These are phyloP conservation scores for Philereme vetulata DNA, from an alignment of 2,888 invertebrate species.

Conservation along the genomic window DNA sequence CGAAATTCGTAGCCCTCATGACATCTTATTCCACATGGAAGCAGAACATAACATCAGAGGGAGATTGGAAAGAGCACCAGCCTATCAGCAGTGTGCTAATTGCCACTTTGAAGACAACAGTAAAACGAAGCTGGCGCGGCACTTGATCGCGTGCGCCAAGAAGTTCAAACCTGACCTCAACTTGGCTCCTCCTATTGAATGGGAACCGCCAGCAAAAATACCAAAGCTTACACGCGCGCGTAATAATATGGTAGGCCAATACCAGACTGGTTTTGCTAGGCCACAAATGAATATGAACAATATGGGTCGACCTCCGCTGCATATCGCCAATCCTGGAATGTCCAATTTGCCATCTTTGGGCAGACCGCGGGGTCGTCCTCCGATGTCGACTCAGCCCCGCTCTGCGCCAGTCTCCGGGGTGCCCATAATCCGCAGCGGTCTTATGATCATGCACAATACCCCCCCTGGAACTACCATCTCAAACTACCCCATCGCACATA, in stretches of 20 bases:
- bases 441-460: slow-evolving; percentile 88
- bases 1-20: slow-evolving; percentile 94
- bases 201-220: slow-evolving; percentile 97
- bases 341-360: slow-evolving; percentile 64
- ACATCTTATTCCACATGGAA: slow-evolving; percentile 97
- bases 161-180: slow-evolving; percentile 96
- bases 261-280: slow-evolving; percentile 78
- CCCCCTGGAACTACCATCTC: slow-evolving; percentile 70
- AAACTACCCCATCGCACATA: slow-evolving; percentile 72
- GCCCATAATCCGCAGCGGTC: slow-evolving; percentile 80
- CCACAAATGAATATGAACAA: slow-evolving; percentile 77
- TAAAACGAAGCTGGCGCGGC: slow-evolving; percentile 95
- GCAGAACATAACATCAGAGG: slow-evolving; percentile 95
- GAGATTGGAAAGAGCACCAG: slow-evolving; percentile 93
- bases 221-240: slow-evolving; percentile 85
- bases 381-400: slow-evolving; percentile 61
- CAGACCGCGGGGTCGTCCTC: slow-evolving; percentile 78
- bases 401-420: slow-evolving; percentile 71
- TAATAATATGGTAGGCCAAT: slow-evolving; percentile 69
- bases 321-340: slow-evolving; percentile 54
- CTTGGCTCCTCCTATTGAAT: slow-evolving; percentile 93
- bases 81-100: slow-evolving; percentile 96
- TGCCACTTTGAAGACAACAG: slow-evolving; percentile 98
- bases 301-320: slow-evolving; percentile 66
- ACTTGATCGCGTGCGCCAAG: slow-evolving; percentile 94